Evolutionary conservation across 2,113 vertebrate genomes (phyloP).

Genomic region (Hippocampus mohnikei): DNA sequence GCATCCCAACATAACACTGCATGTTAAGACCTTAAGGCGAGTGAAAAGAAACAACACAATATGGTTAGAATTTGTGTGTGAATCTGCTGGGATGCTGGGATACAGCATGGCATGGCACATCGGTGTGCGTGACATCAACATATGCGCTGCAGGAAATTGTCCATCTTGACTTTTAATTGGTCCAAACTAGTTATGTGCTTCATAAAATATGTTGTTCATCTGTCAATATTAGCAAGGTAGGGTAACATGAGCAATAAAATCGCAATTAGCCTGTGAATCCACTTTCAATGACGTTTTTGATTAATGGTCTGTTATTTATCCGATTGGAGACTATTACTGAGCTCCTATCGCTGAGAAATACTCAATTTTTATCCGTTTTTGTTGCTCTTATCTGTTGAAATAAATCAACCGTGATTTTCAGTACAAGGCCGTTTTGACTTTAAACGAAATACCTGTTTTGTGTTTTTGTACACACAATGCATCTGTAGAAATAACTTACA

Average conservation of each 20-base stretch:
- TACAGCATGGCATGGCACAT: too few species aligned
- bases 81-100: not conserved
- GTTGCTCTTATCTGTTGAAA: too few species aligned
- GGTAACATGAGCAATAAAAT: too few species aligned
- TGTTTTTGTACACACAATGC: not conserved
- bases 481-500: not conserved
- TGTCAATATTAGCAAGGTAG: not conserved
- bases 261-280: not conserved
- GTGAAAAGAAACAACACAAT: not conserved
- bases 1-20: not conserved
- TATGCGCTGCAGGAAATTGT: not conserved
- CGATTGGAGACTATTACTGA: too few species aligned
- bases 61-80: too few species aligned
- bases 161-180: not conserved
- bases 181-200: not conserved
- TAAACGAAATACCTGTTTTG: not conserved
- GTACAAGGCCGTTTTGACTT: not conserved
- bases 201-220: not conserved
- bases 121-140: too few species aligned
- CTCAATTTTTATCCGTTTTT: too few species aligned
- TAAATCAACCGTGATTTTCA: not conserved
- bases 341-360: too few species aligned
- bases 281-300: too few species aligned
- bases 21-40: not conserved
- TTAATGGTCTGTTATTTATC: too few species aligned